phyloP scores from a whole-genome alignment of 2,888 invertebrate species.

The Lysandra bellargus region DNA sequence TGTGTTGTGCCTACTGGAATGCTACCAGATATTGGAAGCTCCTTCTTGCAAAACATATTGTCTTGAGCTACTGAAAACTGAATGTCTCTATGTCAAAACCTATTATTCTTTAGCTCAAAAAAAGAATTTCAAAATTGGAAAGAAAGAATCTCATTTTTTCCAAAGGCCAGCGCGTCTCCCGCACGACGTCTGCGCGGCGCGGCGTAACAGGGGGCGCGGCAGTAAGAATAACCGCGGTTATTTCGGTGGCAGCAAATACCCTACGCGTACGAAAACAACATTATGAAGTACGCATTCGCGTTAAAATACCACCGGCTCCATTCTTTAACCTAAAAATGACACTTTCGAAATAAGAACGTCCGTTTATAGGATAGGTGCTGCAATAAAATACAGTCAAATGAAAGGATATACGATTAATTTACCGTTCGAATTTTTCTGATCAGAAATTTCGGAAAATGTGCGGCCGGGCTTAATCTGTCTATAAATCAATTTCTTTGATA shows the following conservation, averaged over 20 bases:
- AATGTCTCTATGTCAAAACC: not conserved
- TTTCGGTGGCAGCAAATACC: constrained; percentile 66
- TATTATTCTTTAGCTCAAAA: too few relatives aligned
- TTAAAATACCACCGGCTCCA: constrained; percentile 18
- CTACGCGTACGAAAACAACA: constrained; percentile 61
- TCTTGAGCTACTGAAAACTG: not conserved
- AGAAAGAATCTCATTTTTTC: not conserved
- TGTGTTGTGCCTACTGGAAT: too few relatives aligned
- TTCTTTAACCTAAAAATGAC: constrained; percentile 10
- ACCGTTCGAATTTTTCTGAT: too few relatives aligned
- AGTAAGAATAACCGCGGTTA: constrained; percentile 57
- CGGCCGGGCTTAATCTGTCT: too few relatives aligned
- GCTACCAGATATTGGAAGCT: too few relatives aligned
- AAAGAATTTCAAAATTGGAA: not conserved
- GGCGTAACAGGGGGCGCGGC: constrained; percentile 45
- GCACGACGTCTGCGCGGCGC: constrained; percentile 30
- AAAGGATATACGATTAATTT: not conserved
- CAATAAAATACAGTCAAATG: not conserved
- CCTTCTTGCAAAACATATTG: too few relatives aligned
- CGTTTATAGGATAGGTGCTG: not conserved
- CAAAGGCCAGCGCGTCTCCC: not conserved
- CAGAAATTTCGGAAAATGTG: too few relatives aligned
- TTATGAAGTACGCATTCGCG: constrained; percentile 45
- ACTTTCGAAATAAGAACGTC: not conserved
- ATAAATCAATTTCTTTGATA: too few relatives aligned